Percentiles rank a stretch among this genome's conserved stretches.
Conservation (phyloP, 2,113 vertebrate genomes). For the Lynx canadensis region DNA sequence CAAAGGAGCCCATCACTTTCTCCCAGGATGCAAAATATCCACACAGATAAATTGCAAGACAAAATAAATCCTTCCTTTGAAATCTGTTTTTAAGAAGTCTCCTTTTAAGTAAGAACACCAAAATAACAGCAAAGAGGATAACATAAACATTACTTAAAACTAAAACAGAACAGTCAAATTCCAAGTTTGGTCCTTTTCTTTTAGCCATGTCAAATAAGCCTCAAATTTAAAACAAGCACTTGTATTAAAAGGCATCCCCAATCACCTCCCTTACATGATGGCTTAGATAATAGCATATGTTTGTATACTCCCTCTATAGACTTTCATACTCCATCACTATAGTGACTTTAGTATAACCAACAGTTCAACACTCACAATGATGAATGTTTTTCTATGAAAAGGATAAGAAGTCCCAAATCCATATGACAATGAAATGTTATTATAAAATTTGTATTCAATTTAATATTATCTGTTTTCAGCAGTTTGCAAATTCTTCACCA, state of each 20-base stretch:
- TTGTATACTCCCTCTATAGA: not conserved
- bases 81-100: not conserved
- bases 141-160: not conserved
- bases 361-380: not conserved
- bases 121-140: not conserved
- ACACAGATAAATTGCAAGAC: not conserved
- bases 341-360: not conserved
- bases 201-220: not conserved
- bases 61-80: not conserved
- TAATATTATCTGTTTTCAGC: not conserved
- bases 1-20: not conserved
- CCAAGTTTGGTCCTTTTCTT: not conserved
- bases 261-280: not conserved
- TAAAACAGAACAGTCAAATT: not conserved
- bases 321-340: not conserved
- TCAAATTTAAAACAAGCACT: constrained; percentile 9
- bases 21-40: not conserved
- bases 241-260: not conserved
- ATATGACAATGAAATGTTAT: not conserved
- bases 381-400: not conserved
- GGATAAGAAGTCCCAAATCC: not conserved
- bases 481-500: constrained; percentile 15
- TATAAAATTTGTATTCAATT: not conserved
- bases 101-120: not conserved
- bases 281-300: not conserved